Conservation (phyloP, 1,140 invertebrate species). For the Papilio xuthus region DNA sequence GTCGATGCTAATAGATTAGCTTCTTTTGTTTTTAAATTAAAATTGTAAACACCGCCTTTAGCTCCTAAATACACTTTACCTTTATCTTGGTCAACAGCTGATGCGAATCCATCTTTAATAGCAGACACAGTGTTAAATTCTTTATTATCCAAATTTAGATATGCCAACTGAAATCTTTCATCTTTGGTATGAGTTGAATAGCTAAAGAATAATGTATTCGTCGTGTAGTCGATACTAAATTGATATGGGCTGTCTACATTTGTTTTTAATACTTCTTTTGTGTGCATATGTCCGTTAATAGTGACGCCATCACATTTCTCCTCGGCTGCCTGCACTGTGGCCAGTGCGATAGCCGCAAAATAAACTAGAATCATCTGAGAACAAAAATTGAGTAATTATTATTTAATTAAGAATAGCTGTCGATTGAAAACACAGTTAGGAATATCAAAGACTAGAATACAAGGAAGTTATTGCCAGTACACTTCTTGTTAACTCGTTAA, state of each 20-base stretch:
- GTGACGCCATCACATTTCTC: slow-evolving; percentile 51
- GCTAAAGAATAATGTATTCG: slow-evolving; percentile 63
- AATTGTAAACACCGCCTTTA: slow-evolving; percentile 58
- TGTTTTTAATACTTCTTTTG: slow-evolving; percentile 52
- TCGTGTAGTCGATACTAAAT: slow-evolving; percentile 60
- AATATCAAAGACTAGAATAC: too few species aligned
- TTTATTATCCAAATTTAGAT: slow-evolving; percentile 58
- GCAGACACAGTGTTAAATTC: slow-evolving; percentile 50
- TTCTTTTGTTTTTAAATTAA: slow-evolving; percentile 51
- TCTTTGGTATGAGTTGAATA: slow-evolving; percentile 45
- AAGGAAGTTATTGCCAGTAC: not conserved
- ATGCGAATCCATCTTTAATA: slow-evolving; percentile 60
- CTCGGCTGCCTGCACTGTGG: slow-evolving; percentile 27
- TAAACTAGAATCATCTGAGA: not conserved
- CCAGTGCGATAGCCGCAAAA: slow-evolving; percentile 22
- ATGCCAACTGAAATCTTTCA: slow-evolving; percentile 52
- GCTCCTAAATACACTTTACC: slow-evolving; percentile 59
- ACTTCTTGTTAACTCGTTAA: not conserved
- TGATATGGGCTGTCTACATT: slow-evolving; percentile 59
- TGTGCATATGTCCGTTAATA: slow-evolving; percentile 47
- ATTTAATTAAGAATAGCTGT: not conserved
- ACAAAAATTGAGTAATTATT: not conserved
- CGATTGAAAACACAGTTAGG: too few species aligned
- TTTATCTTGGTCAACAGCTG: slow-evolving; percentile 51
- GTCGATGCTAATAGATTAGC: slow-evolving; percentile 47